phyloP scores from a whole-genome alignment of 2,888 invertebrate species.

The Caenorhabditis sulstoni region DNA sequence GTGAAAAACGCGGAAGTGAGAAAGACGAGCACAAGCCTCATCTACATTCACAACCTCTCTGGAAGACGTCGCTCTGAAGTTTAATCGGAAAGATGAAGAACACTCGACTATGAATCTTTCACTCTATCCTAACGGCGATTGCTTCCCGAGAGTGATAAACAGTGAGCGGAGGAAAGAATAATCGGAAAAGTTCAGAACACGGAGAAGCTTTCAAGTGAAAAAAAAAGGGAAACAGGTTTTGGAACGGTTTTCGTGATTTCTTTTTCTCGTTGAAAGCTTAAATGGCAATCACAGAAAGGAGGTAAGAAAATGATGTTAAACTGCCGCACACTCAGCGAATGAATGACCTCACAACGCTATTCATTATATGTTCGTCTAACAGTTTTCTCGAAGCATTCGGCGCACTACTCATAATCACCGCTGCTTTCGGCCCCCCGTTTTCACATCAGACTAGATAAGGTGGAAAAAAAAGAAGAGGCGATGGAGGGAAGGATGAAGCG shows the following conservation, averaged over 20 bases:
- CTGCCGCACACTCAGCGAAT: constrained; percentile 43
- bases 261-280: constrained; percentile 6
- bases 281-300: constrained; percentile 17
- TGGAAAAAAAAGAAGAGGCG: constrained; percentile 15
- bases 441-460: constrained; percentile 29
- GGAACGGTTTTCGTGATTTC: constrained; percentile 13
- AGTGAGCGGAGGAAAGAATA: neutral
- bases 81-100: neutral
- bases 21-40: constrained; percentile 51
- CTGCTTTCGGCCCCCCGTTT: constrained; percentile 5
- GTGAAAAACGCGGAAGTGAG: constrained; percentile 12
- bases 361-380: constrained; percentile 39
- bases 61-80: constrained; percentile 15
- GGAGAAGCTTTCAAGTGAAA: neutral
- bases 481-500: constrained; percentile 38
- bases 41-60: constrained; percentile 46
- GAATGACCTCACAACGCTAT: constrained; percentile 15
- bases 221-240: neutral
- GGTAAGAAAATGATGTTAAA: neutral
- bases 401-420: constrained; percentile 27
- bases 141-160: too few relatives aligned
- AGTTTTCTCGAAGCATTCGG: constrained; percentile 9
- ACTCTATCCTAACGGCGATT: too few relatives aligned
- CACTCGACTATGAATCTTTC: too few relatives aligned
- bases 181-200: constrained; percentile 29